Base-by-base conservation (phyloP, 2,797 vertebrate genomes). In the Dermochelys coriacea region DNA sequence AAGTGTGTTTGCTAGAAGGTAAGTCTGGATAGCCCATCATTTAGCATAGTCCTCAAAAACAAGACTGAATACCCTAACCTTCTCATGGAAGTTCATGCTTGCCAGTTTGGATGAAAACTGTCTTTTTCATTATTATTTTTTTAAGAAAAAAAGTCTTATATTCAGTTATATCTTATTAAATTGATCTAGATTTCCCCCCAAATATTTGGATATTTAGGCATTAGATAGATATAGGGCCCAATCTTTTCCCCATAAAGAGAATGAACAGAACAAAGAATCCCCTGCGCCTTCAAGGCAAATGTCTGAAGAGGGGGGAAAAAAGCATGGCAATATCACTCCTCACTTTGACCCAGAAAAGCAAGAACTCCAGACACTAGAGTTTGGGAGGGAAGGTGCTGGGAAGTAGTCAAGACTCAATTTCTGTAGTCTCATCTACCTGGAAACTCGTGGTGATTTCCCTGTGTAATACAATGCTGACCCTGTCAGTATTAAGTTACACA, bases 11-110 rank as follows among this genome's bases (percentile, higher is more conserved):
- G 97, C 96, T 97, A 92, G 96, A 98, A 98, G 97, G 96, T 98
- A 98, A 98, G 98, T 99, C 99, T 99, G 99, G 99, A 99, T 98
- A 99, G 98, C 97, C 98, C 98, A 99, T 99, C 98, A 99, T 98
- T 98, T 98, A 98, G 97, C 94, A 97, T 96, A 96, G 97, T 97
- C 93, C 95, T 97, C 97, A 97, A 97, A 98, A 98, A 97, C 97
- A 95, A 95, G 78, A 55, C 54, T 61, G 87, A 91, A 90, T 77
- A 81, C 2, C 85, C 55, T 54, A 61, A 75, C 27, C 84, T 96
- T 88, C 75, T 85, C 78, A 75, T 5, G 95, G 97, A 98, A 98
- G 93, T 95, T 98, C 92, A 96, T 95, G 95, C 94, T 96, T 97
- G 91, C 88, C 94, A 91, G 47, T 91, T 97, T 85, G 11, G 54